Evolutionary conservation across 2,113 vertebrate species (phyloP).

Genomic region (Solea senegalensis): DNA sequence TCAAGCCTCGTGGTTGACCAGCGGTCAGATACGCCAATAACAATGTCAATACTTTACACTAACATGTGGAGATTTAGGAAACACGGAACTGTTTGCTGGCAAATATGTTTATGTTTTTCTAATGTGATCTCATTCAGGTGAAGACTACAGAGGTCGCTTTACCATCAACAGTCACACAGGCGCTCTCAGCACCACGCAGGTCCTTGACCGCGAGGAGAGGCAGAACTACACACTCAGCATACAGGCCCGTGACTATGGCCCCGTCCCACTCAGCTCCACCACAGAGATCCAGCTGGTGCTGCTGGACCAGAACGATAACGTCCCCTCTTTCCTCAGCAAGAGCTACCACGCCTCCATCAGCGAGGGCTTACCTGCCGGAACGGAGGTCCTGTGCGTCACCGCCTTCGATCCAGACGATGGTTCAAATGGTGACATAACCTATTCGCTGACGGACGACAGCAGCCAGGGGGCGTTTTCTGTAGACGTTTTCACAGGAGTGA

Average conservation of each 20-base stretch:
- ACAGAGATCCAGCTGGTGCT: constrained; percentile 82
- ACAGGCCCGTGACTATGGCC: constrained; percentile 85
- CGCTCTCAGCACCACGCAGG: constrained; percentile 78
- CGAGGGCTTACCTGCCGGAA: constrained; percentile 84
- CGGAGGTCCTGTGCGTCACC: constrained; percentile 78
- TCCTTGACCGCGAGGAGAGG: constrained; percentile 87
- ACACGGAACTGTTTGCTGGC: too few relatives aligned
- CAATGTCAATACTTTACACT: too few relatives aligned
- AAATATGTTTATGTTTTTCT: too few relatives aligned
- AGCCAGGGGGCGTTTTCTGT: constrained; percentile 84
- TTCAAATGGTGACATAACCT: constrained; percentile 84
- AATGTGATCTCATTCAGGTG: constrained; percentile 73
- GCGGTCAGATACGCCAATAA: too few relatives aligned
- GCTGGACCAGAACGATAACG: constrained; percentile 92
- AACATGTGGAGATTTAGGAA: too few relatives aligned
- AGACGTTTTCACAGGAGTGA: constrained; percentile 72
- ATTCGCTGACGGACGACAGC: constrained; percentile 81
- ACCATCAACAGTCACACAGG: constrained; percentile 85
- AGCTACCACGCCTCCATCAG: constrained; percentile 83
- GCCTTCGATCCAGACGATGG: constrained; percentile 87
- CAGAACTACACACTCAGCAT: constrained; percentile 86
- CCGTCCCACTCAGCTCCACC: constrained; percentile 75
- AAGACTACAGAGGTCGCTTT: constrained; percentile 84
- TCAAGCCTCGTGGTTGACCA: too few relatives aligned
- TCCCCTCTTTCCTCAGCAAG: constrained; percentile 80